A percentile compares a stretch with the other conserved stretches of the same genome.
These are phyloP conservation scores for Periphyllus acericola DNA, from an alignment of 2,888 invertebrate species.

Conservation along the genomic window DNA sequence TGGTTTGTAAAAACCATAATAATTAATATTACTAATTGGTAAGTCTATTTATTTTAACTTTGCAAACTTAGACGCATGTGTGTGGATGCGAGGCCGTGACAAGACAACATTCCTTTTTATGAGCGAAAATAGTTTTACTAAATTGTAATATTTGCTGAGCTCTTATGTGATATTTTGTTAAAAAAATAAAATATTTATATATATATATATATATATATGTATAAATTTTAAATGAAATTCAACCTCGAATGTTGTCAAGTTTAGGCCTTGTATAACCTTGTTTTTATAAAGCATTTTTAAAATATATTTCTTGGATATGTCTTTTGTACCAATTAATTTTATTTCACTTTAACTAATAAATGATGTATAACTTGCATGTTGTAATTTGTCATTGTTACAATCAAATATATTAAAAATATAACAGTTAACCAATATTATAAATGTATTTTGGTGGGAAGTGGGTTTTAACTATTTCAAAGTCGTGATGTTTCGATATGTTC, in stretches of 20 bases:
- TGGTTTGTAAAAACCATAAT: slow-evolving; percentile 13
- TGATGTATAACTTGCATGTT: neutral
- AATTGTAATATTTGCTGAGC: no score
- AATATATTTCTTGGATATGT: neutral
- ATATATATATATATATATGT: no score
- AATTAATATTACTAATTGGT: slow-evolving; percentile 41
- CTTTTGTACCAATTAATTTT: neutral
- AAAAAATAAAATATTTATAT: no score
- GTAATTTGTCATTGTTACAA: neutral
- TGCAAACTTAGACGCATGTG: neutral
- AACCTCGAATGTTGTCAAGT: no score
- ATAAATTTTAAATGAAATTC: no score
- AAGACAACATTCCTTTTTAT: neutral
- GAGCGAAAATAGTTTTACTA: neutral
- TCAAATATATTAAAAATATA: neutral
- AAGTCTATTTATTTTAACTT: slow-evolving; percentile 18
- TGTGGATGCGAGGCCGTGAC: neutral
- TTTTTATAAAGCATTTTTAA: neutral
- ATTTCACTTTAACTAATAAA: neutral
- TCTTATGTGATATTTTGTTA: no score
- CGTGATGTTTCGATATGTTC: neutral
- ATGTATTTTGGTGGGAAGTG: neutral
- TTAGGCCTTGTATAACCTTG: neutral
- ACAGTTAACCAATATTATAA: no score
- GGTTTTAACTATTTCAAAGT: neutral